Base-by-base conservation (phyloP, 2,888 invertebrate species). In the Adineta ricciae region DNA sequence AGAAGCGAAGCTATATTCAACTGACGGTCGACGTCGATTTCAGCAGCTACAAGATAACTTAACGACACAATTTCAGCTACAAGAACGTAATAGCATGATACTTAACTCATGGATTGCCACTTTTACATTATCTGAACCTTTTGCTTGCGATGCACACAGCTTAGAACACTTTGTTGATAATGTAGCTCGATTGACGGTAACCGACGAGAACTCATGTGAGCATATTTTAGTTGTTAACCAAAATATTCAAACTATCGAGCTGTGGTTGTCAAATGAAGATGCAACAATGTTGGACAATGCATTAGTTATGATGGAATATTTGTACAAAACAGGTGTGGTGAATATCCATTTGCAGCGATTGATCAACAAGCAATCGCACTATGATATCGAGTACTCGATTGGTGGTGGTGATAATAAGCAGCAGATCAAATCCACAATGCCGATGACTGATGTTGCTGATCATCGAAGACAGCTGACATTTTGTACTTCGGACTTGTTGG, bases 61-160 rank as follows among this genome's bases (percentile, higher is more conserved):
- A 78, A 78, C 78, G 14, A 78, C 78, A n/a, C 38, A 41, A 41
- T 78, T 78, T 78, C 78, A 78, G n/a, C 11, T 78, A 5, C 78
- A 78, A 78, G 78, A 78, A 78, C 11, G 24, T 41, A 78, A 78
- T 78, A 78, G 38, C 41, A 78, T 78, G 78, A 78, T 78, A 2
- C 19, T 78, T 1, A 78, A 78, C n/a, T 38, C 78, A 38, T 41
- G 38, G 41, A 78, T 78, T 41, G 41, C 41, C 11, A 21, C 78
- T 8, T 38, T 24, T 41, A 7, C 78, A 8, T 41, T 78, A 41
- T 24, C 8, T 78, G 78, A 78, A 78, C 78, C 78, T 24, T 78
- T 78, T 38, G 38, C 41, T 3, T 21, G 24, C 8, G 24, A 78
- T 41, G 24, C 38, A n/a, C 8, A 78, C 21, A 41, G 11, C n/a